Evolutionary conservation across 2,113 vertebrate genomes (phyloP).

Genomic region (Siniperca chuatsi): DNA sequence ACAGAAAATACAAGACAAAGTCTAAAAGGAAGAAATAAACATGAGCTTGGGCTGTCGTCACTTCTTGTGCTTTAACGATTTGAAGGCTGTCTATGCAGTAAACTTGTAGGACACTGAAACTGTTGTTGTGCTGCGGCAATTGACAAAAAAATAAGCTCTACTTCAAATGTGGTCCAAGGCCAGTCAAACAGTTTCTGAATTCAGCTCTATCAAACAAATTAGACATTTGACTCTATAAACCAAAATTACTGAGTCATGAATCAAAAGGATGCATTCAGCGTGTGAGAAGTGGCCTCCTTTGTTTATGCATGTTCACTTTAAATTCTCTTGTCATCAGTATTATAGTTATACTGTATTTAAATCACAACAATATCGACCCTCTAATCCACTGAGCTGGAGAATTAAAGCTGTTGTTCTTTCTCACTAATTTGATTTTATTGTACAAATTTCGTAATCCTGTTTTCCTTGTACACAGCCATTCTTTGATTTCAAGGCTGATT

Average conservation of each 20-base stretch:
- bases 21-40: conserved; percentile 52
- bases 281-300: neutral
- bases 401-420: conserved; percentile 20
- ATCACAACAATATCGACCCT: neutral
- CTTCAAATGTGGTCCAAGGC: conserved; percentile 24
- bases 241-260: neutral
- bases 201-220: neutral
- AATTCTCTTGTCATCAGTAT: conserved; percentile 9
- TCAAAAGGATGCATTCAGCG: neutral
- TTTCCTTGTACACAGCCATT: conserved; percentile 13
- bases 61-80: conserved; percentile 16
- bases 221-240: neutral
- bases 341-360: neutral
- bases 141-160: conserved; percentile 3
- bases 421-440: conserved; percentile 29
- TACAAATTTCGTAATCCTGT: conserved; percentile 20
- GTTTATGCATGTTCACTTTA: neutral
- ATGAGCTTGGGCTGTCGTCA: conserved; percentile 4
- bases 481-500: conserved; percentile 41
- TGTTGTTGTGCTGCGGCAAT: conserved; percentile 14
- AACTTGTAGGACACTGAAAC: neutral
- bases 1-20: conserved; percentile 54
- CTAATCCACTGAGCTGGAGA: neutral
- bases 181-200: neutral
- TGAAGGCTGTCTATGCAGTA: conserved; percentile 31